Conservation (phyloP, 2,888 invertebrate species). For the Xanthorhoe designata region DNA sequence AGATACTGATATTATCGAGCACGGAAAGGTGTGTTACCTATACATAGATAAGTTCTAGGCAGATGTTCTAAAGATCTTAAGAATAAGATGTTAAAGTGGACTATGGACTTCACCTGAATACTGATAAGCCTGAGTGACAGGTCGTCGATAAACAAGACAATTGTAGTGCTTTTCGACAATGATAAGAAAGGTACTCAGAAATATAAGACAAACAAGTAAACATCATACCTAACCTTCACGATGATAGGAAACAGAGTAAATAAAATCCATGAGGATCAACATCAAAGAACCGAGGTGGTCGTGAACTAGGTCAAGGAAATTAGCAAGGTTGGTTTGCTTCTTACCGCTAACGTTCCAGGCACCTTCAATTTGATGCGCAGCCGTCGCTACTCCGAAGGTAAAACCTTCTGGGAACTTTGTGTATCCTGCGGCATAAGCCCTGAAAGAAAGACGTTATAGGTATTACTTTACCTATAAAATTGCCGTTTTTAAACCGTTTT, state of each 20-base stretch:
- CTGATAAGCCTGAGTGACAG: slow-evolving; percentile 35
- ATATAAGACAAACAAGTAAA: slow-evolving; percentile 20
- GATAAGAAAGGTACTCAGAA: slow-evolving; percentile 21
- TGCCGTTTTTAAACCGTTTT: too few species aligned
- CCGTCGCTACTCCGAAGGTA: slow-evolving; percentile 82
- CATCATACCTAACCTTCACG: not conserved
- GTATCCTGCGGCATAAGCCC: slow-evolving; percentile 64
- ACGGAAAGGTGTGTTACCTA: too few species aligned
- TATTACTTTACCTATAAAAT: too few species aligned
- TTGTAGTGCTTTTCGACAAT: slow-evolving; percentile 18
- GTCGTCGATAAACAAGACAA: slow-evolving; percentile 34
- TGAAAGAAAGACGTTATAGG: slow-evolving; percentile 1
- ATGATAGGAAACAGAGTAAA: not conserved
- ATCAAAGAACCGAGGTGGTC: not conserved
- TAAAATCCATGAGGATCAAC: not conserved
- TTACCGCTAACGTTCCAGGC: slow-evolving; percentile 87
- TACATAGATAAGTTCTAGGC: too few species aligned
- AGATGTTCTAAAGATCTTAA: not conserved
- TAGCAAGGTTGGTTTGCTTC: not conserved
- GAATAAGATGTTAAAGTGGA: slow-evolving; percentile 25
- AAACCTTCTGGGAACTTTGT: slow-evolving; percentile 80
- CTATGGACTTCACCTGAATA: slow-evolving; percentile 31
- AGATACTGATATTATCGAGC: too few species aligned
- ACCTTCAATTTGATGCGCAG: slow-evolving; percentile 87
- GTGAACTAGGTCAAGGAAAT: not conserved